A percentile compares a stretch with the other conserved stretches of the same genome.
Conservation (phyloP, 2,888 invertebrate genomes). For the Pyrgus malvae region DNA sequence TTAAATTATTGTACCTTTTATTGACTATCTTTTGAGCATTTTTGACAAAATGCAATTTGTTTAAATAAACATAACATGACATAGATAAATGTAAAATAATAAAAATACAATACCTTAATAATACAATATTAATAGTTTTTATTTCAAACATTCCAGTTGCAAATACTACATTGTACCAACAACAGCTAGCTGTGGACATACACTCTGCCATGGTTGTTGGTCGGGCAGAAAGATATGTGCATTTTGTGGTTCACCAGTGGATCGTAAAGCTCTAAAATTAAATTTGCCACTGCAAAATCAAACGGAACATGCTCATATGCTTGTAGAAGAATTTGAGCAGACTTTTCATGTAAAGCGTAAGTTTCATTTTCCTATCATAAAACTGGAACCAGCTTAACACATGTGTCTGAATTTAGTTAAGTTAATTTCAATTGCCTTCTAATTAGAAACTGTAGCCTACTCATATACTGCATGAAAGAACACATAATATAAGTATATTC, state of each 20-base stretch:
- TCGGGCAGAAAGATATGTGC: slow-evolving; percentile 51
- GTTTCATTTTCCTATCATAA: too few species aligned
- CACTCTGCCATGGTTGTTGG: slow-evolving; percentile 67
- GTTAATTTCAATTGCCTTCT: too few species aligned
- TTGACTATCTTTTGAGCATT: too few species aligned
- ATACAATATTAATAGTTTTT: neutral
- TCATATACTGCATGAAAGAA: too few species aligned
- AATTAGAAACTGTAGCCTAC: too few species aligned
- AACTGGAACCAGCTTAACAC: too few species aligned
- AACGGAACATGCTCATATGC: slow-evolving; percentile 50
- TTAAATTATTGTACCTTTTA: neutral
- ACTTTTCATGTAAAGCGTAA: slow-evolving; percentile 60
- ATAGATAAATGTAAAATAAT: too few species aligned
- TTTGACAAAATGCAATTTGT: too few species aligned
- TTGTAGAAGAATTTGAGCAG: slow-evolving; percentile 55
- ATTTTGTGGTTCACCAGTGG: slow-evolving; percentile 48
- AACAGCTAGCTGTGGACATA: slow-evolving; percentile 64
- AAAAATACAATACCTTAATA: neutral
- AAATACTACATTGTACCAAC: slow-evolving; percentile 60
- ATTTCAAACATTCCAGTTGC: slow-evolving; percentile 51
- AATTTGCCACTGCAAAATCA: slow-evolving; percentile 53
- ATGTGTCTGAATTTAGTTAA: too few species aligned
- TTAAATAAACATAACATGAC: too few species aligned
- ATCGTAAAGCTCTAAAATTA: slow-evolving; percentile 48
- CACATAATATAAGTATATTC: too few species aligned